Evolutionary conservation across 2,113 vertebrate genomes (phyloP).

Genomic region (Oncorhynchus tshawytscha): DNA sequence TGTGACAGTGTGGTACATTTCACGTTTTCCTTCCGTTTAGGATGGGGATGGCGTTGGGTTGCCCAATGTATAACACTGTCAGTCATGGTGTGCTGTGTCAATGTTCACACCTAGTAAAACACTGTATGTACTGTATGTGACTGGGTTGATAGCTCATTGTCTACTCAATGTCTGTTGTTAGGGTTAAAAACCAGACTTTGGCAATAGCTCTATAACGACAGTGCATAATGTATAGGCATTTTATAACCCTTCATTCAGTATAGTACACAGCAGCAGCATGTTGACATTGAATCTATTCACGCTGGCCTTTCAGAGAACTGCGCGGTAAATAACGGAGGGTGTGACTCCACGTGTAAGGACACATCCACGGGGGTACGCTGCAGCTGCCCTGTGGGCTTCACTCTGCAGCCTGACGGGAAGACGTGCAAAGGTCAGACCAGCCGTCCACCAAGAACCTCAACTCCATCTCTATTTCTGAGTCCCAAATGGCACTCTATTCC

Average conservation of each 20-base stretch:
- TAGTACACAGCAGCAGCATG: background rate
- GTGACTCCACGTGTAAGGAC: constrained; percentile 96
- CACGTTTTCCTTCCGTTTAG: constrained; percentile 59
- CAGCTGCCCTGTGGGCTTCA: constrained; percentile 94
- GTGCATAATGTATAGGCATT: too few species aligned
- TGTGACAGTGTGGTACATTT: constrained; percentile 74
- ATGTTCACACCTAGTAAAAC: constrained; percentile 16
- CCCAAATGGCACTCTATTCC: too few species aligned
- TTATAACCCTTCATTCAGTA: background rate
- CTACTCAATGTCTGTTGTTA: constrained; percentile 3
- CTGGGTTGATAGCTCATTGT: background rate
- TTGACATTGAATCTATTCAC: background rate
- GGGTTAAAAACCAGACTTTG: background rate
- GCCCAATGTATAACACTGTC: constrained; percentile 44
- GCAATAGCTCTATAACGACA: too few species aligned
- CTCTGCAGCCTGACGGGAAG: constrained; percentile 90
- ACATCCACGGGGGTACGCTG: constrained; percentile 96
- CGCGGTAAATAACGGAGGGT: constrained; percentile 94
- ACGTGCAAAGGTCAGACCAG: constrained; percentile 88
- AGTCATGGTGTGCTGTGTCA: constrained; percentile 44
- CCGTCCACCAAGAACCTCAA: too few species aligned
- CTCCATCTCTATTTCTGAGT: too few species aligned
- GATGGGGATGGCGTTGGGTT: constrained; percentile 30
- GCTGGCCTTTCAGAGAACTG: constrained; percentile 84
- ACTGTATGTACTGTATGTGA: constrained; percentile 14